Base-by-base conservation (phyloP, 2,797 vertebrate species). In the Macropus fuliginosus region DNA sequence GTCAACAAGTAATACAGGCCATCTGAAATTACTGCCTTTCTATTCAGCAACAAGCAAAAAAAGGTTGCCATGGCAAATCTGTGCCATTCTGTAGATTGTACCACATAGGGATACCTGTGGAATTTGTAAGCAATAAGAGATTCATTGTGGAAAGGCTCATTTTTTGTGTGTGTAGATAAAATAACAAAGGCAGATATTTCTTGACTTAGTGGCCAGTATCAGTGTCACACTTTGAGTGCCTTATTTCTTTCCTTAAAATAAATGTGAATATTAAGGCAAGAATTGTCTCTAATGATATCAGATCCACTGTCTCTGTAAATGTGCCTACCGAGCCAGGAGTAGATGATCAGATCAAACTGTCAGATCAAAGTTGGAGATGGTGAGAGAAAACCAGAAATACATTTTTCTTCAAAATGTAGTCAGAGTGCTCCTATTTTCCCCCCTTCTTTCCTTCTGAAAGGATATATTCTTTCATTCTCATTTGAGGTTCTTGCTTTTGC, bases 41-140 rank as follows among this genome's bases (percentile, higher is more conserved):
- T 97, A 97, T 98, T 98, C 95, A 97, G 96, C 98, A 98, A 93
- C 52, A 74, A 95, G 87, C 94, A 96, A 96, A 97, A 97, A 97
- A 96, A 93, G 74, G 97, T 98, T 98, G 95, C 97, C 98, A 98
- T 98, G 98, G 97, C 96, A 98, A 98, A 97, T 87, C 95, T 97
- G 96, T 98, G 66, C 54, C 56, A 57, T 29, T 0, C 28, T 34
- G 93, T 54, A 50, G 94, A 91, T 55, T 10, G 31, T 55, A 29
- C 81, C 28, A 27, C 97, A 97, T 95, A 95, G 40, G 5, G n/a
- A 95, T 97, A 96, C 96, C 97, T 98, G 95, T 95, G 97, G 97
- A 98, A 98, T 97, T 94, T 97, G 94, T 96, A 96, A 98, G 96
- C 96, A 96, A 92, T 96, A 97, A 95, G 95, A 97, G 95, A 97